These are phyloP conservation scores for Ciconia boyciana DNA, from an alignment of 2,113 vertebrate genomes.

Conservation along the genomic window DNA sequence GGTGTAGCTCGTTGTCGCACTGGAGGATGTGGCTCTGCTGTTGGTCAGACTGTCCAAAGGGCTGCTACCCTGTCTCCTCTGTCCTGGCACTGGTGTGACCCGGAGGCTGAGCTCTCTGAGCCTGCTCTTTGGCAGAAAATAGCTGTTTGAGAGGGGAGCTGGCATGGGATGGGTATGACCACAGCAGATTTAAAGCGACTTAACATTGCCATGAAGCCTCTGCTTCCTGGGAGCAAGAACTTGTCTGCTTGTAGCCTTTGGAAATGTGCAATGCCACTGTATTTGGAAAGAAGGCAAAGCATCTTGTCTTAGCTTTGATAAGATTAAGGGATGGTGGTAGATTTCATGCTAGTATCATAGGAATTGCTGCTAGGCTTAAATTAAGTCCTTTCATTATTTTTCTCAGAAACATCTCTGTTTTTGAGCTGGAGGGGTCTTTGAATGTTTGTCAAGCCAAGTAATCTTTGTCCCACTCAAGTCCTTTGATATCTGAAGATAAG, in stretches of 20 bases:
- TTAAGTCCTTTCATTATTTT: slow-evolving; percentile 36
- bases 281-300: not conserved
- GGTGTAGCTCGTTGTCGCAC: rapidly evolving
- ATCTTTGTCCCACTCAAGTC: slow-evolving; percentile 26
- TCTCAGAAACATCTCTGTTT: not conserved
- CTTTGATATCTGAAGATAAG: slow-evolving; percentile 59
- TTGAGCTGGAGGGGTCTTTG: slow-evolving; percentile 21
- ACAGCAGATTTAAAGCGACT: not conserved
- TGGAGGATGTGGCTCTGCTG: not conserved
- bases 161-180: not conserved
- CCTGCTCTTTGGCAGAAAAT: not conserved
- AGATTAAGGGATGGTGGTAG: slow-evolving; percentile 5
- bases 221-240: not conserved
- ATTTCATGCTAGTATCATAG: not conserved
- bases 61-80: not conserved
- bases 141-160: not conserved
- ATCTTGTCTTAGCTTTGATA: not conserved
- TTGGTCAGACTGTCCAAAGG: not conserved
- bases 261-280: not conserved
- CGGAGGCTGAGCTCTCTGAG: not conserved
- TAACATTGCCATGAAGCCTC: not conserved
- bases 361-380: slow-evolving; percentile 8
- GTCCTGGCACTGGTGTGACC: not conserved
- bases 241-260: not conserved
- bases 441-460: slow-evolving; percentile 10